phyloP scores from a whole-genome alignment of 2,797 vertebrate species.

The Parauchenoglanis punctatus region DNA sequence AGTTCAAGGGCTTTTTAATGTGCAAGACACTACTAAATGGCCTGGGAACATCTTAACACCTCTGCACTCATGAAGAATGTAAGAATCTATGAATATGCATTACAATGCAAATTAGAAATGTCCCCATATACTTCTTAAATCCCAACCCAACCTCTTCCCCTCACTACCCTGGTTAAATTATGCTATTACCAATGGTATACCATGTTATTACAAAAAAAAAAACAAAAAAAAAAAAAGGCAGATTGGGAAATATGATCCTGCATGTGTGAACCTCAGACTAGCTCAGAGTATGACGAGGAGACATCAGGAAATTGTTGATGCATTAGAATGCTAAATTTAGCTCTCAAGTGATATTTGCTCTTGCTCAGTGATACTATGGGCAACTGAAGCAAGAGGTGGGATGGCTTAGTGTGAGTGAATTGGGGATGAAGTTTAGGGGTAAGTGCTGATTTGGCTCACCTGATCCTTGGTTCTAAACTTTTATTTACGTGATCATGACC shows the following conservation, averaged over 20 bases:
- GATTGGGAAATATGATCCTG: not conserved
- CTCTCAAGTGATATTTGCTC: not conserved
- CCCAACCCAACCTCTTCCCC: not conserved
- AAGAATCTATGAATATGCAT: conserved; percentile 28
- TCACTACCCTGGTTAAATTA: conserved; percentile 6
- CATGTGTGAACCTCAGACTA: not conserved
- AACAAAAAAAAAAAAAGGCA: not conserved
- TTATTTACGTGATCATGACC: not conserved
- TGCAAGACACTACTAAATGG: not conserved
- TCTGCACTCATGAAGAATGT: conserved; percentile 6
- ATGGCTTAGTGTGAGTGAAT: not conserved
- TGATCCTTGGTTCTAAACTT: not conserved
- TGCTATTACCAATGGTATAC: not conserved
- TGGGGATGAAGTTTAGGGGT: not conserved
- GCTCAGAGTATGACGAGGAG: not conserved
- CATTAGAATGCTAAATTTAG: not conserved
- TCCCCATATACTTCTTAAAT: not conserved
- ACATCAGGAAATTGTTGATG: not conserved
- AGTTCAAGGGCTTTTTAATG: not conserved
- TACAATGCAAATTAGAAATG: conserved; percentile 4
- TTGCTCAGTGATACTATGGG: not conserved
- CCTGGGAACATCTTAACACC: conserved; percentile 7
- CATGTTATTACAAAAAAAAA: not conserved
- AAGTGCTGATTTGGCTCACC: not conserved
- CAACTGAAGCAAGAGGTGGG: not conserved